phyloP scores from a whole-genome alignment of 2,113 vertebrate species.

The Malurus cyaneus region DNA sequence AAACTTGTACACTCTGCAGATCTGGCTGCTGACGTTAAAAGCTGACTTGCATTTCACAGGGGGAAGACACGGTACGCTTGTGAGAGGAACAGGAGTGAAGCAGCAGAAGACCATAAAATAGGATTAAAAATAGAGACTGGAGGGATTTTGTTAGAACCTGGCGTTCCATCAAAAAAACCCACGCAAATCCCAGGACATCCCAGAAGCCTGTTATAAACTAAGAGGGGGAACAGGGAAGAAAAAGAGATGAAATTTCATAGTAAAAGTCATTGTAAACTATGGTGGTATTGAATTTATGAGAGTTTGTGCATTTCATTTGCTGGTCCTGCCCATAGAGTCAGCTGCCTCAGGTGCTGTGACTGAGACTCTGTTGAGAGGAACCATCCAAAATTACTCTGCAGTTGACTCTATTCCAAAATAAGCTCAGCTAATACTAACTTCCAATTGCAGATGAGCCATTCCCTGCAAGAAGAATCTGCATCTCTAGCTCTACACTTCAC shows the following conservation, averaged over 20 bases:
- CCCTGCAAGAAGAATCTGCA: not conserved
- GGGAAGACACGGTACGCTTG: not conserved
- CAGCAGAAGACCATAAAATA: constrained; percentile 4
- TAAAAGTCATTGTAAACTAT: not conserved
- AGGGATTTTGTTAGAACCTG: constrained; percentile 7
- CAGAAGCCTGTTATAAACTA: not conserved
- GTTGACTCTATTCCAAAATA: not conserved
- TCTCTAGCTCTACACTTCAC: not conserved
- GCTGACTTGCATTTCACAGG: constrained; percentile 20
- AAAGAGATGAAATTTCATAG: not conserved
- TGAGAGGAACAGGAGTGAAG: not conserved
- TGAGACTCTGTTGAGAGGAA: not conserved
- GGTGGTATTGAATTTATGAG: not conserved
- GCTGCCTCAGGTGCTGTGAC: not conserved
- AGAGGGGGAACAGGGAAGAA: not conserved
- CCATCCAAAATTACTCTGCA: not conserved
- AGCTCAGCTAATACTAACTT: not conserved
- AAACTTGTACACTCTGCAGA: constrained; percentile 2
- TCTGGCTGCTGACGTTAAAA: not conserved
- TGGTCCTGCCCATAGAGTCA: not conserved
- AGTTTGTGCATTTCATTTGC: not conserved
- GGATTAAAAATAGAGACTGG: constrained; percentile 27
- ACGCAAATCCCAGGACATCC: not conserved
- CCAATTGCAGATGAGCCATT: not conserved
- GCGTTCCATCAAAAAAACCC: not conserved